Evolutionary conservation across 2,797 vertebrate species (phyloP).

Genomic region (Thalassophryne amazonica): DNA sequence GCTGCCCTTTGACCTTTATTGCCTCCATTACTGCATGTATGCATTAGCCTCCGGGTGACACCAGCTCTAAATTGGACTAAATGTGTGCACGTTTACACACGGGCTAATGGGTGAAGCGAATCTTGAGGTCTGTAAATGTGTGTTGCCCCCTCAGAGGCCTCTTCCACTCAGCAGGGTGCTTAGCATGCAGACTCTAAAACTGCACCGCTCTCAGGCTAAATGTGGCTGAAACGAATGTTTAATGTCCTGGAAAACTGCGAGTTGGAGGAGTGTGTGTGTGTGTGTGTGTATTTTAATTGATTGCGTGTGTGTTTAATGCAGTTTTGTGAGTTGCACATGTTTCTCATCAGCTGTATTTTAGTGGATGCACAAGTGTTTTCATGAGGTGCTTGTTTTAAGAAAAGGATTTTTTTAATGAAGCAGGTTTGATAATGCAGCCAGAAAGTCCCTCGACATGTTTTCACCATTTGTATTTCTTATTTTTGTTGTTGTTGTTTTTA

Average conservation of each 20-base stretch:
- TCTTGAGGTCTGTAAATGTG: slow-evolving; percentile 8
- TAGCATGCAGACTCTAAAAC: slow-evolving; percentile 36
- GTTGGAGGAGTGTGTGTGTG: slow-evolving; percentile 4
- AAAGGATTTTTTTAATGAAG: no score
- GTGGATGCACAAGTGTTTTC: no score
- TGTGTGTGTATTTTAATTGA: slow-evolving; percentile 25
- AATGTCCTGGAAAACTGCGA: slow-evolving; percentile 57
- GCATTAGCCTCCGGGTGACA: slow-evolving; percentile 18
- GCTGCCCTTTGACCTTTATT: slow-evolving; percentile 21
- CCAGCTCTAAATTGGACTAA: slow-evolving; percentile 36
- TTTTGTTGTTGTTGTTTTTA: no score
- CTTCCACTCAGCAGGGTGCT: slow-evolving; percentile 33
- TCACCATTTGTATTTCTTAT: no score
- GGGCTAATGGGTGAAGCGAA: slow-evolving; percentile 36
- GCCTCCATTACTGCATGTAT: slow-evolving; percentile 17
- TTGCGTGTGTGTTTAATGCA: slow-evolving; percentile 10
- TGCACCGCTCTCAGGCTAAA: slow-evolving; percentile 34
- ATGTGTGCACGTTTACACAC: slow-evolving; percentile 38
- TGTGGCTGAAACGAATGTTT: slow-evolving; percentile 49
- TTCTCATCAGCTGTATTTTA: not conserved
- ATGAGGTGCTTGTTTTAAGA: no score
- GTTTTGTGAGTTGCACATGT: slow-evolving; percentile 2
- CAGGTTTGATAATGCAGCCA: no score
- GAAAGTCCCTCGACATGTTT: no score
- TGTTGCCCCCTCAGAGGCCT: slow-evolving; percentile 1